Evolutionary conservation across 1,140 invertebrate genomes (phyloP), one percentile per base, ranked within the genome.

Genomic region (Popillia japonica): DNA sequence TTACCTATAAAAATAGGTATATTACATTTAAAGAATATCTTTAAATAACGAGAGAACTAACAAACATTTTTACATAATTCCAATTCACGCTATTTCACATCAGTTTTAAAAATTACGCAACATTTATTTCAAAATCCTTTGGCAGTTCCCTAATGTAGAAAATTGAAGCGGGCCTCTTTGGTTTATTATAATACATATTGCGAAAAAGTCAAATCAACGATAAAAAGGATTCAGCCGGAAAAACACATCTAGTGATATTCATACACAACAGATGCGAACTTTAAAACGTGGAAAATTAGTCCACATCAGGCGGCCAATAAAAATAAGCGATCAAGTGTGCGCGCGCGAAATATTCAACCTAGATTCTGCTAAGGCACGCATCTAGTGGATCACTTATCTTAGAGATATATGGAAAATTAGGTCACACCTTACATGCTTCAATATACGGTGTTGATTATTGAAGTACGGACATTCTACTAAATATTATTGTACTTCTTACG

Each of bases 301-400:
- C 61, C 61, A 68, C 9, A 55, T 55, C 48, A 17, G 61, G 27
- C 61, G 6, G 27, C 61, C 61, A 68, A 68, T 68, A 68, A 68
- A 68, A 68, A 68, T 68, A 68, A 68, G 61, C 61, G 61, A 68
- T 68, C 61, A 17, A 17, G 9, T 44, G 8, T 17, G 48, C 48
- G 48, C 48, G 61, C 22, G 61, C 61, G 61, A 68, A 68, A 68
- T 68, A 68, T 68, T 22, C 61, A 68, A 68, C 61, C 61, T 68
- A 68, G 61, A 68, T 68, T 68, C 61, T 34, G 61, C 61, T 17
- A 68, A 34, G 27, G 61, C 61, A 34, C 17, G 22, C 61, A 14
- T 34, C 20, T 34, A 68, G 61, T n/a, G 59, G n/a, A 61, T 61
- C 59, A n/a, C 61, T 68, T 68, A 68, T 68, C 61, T 27, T 68